phyloP scores from a whole-genome alignment of 2,888 invertebrate species.

The Cephalotes varians region DNA sequence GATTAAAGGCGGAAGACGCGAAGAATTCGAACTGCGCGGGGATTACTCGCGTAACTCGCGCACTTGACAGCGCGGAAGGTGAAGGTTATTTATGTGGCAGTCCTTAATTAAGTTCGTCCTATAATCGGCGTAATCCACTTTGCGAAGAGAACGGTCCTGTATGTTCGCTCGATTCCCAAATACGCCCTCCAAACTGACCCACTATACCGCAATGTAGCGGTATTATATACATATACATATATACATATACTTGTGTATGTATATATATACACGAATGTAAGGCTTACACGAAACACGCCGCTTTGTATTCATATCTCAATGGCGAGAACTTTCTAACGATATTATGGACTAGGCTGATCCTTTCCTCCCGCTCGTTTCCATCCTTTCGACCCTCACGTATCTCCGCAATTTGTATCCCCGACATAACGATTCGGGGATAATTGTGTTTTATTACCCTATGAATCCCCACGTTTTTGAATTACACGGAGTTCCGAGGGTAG shows the following conservation, averaged over 20 bases:
- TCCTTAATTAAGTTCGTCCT: conserved; percentile 71
- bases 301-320: conserved; percentile 72
- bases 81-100: conserved; percentile 72
- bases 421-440: conserved; percentile 70
- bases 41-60: conserved; percentile 65
- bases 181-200: conserved; percentile 58
- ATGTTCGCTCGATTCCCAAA: conserved; percentile 59
- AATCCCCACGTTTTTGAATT: conserved; percentile 36
- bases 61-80: conserved; percentile 61
- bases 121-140: conserved; percentile 75
- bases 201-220: conserved; percentile 27
- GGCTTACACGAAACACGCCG: conserved; percentile 43
- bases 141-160: conserved; percentile 49
- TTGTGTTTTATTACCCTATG: conserved; percentile 74
- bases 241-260: conserved; percentile 47
- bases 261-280: conserved; percentile 29
- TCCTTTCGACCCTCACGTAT: conserved; percentile 13
- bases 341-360: conserved; percentile 78
- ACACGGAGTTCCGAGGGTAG: conserved; percentile 22
- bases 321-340: conserved; percentile 72
- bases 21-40: conserved; percentile 61
- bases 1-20: conserved; percentile 64
- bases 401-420: conserved; percentile 36
- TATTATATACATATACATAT: background rate
- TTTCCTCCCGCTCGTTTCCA: conserved; percentile 44